Conservation (phyloP, 1,140 invertebrate genomes). For the Drosophila elegans region DNA sequence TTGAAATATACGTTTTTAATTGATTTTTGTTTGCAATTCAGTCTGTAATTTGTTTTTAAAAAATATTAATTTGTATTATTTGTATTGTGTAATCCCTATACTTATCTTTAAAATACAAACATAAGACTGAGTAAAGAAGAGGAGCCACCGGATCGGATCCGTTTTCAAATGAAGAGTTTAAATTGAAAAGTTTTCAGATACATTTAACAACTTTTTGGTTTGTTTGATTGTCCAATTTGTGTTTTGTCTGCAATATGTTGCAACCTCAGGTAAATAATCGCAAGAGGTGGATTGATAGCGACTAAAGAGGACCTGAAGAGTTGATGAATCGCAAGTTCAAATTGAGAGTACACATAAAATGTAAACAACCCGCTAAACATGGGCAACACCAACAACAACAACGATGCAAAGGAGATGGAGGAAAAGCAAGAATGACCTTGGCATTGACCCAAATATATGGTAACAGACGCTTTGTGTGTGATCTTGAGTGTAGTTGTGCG, state of each 20-base stretch:
- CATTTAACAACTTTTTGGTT: no score
- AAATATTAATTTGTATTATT: no score
- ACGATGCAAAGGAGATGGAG: constrained; percentile 46
- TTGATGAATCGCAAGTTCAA: background rate
- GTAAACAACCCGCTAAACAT: constrained; percentile 49
- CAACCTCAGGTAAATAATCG: background rate
- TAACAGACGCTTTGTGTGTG: constrained; percentile 68
- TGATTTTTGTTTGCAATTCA: background rate
- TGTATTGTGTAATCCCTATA: no score
- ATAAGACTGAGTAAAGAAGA: no score
- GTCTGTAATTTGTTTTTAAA: no score
- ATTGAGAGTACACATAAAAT: constrained; percentile 40
- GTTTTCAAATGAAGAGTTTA: no score
- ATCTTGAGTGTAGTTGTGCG: constrained; percentile 67
- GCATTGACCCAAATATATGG: constrained; percentile 76
- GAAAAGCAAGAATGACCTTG: constrained; percentile 66
- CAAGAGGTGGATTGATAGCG: background rate
- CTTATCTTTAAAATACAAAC: no score
- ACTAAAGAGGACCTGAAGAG: background rate
- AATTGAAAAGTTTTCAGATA: no score
- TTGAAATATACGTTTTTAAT: background rate
- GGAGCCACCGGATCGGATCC: no score
- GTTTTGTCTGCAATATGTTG: no score
- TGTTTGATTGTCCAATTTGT: no score
- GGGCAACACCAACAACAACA: constrained; percentile 10